Evolutionary conservation across 2,113 vertebrate species (phyloP).

Genomic region (Ibidorhyncha struthersii): DNA sequence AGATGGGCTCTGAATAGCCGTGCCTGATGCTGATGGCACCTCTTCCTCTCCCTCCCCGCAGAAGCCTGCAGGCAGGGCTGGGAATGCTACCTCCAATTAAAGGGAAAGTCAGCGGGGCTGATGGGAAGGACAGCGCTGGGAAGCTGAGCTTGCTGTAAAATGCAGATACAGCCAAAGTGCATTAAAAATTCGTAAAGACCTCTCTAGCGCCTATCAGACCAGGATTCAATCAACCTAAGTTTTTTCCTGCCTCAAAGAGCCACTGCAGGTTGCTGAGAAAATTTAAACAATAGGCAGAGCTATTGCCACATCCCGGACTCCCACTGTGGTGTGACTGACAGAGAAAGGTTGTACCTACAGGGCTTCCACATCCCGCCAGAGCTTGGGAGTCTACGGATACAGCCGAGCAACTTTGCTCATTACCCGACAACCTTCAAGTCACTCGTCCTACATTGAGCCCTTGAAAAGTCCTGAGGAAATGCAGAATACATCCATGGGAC

Average conservation of each 20-base stretch:
- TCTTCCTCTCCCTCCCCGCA: not conserved
- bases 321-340: not conserved
- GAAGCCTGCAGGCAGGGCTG: not conserved
- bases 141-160: not conserved
- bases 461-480: not conserved
- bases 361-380: not conserved
- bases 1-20: not conserved
- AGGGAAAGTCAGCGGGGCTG: not conserved
- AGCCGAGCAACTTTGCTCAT: not conserved
- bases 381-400: not conserved
- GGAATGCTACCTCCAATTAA: not conserved
- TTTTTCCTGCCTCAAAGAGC: not conserved
- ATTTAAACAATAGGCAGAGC: not conserved
- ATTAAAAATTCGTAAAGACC: not conserved
- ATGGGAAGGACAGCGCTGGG: not conserved
- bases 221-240: not conserved
- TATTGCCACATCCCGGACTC: not conserved
- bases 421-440: not conserved
- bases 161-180: not conserved
- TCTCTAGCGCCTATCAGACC: not conserved
- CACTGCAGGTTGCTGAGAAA: not conserved
- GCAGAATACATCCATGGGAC: not conserved
- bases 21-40: not conserved
- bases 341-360: not conserved
- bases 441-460: not conserved